Conservation (phyloP, 2,888 invertebrate genomes). For the Synanthedon vespiformis region DNA sequence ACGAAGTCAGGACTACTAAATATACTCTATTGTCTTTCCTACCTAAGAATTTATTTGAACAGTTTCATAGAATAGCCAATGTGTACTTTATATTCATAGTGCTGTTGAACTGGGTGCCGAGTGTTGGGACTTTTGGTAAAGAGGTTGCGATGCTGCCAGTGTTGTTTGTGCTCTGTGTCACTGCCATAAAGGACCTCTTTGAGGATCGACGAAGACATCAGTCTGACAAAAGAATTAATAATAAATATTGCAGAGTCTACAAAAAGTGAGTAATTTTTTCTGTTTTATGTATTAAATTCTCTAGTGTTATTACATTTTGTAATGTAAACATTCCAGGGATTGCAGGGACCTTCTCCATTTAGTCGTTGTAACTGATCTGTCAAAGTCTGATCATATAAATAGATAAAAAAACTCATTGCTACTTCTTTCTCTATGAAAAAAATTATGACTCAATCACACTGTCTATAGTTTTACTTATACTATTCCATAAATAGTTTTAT, state of each 20-base stretch:
- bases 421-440: no score
- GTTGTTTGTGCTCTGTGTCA: slow-evolving; percentile 92
- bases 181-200: slow-evolving; percentile 94
- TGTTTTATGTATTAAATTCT: not conserved
- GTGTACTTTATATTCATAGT: slow-evolving; percentile 98
- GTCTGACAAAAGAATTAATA: slow-evolving; percentile 95
- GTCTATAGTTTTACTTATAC: no score
- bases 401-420: no score
- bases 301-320: not conserved
- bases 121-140: slow-evolving; percentile 94
- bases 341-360: no score
- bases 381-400: no score
- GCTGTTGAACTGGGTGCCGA: slow-evolving; percentile 94
- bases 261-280: slow-evolving; percentile 75
- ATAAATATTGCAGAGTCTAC: slow-evolving; percentile 91
- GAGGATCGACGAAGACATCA: slow-evolving; percentile 91
- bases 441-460: no score
- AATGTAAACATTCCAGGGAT: not conserved
- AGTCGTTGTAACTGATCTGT: no score
- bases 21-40: slow-evolving; percentile 94
- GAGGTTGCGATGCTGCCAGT: slow-evolving; percentile 96
- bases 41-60: slow-evolving; percentile 95
- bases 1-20: slow-evolving; percentile 93
- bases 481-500: no score
- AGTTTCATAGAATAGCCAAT: slow-evolving; percentile 97